These are phyloP conservation scores for Serranus cabrilla DNA, from an alignment of 2,797 vertebrate genomes.

Conservation along the genomic window DNA sequence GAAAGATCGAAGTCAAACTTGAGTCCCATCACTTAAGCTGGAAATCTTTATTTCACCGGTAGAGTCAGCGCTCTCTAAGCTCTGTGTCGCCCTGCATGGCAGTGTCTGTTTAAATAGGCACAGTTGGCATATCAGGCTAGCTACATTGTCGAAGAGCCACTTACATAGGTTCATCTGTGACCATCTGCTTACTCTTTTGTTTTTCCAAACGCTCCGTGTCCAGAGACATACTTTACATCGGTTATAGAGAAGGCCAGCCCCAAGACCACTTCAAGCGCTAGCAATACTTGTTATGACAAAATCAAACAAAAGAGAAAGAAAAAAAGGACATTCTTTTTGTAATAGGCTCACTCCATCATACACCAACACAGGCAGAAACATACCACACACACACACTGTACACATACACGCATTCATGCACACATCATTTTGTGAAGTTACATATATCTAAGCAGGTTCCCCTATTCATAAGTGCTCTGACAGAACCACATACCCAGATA, in stretches of 20 bases:
- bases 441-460: conserved; percentile 84
- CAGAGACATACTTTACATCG: conserved; percentile 67
- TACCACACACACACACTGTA: conserved; percentile 63
- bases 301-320: conserved; percentile 66
- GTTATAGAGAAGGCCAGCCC: conserved; percentile 67
- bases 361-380: conserved; percentile 68
- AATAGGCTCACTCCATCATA: conserved; percentile 74
- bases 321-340: conserved; percentile 78
- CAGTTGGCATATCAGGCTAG: conserved; percentile 88
- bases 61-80: conserved; percentile 70
- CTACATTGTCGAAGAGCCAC: conserved; percentile 85
- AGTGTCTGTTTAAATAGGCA: conserved; percentile 87
- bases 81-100: conserved; percentile 78
- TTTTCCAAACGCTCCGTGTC: conserved; percentile 55
- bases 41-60: conserved; percentile 67
- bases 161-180: conserved; percentile 79
- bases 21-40: conserved; percentile 53
- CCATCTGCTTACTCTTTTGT: conserved; percentile 52
- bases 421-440: conserved; percentile 80
- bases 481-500: conserved; percentile 81
- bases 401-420: conserved; percentile 70
- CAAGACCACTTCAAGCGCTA: conserved; percentile 70
- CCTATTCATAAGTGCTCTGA: conserved; percentile 87
- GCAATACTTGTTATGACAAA: conserved; percentile 71
- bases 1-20: conserved; percentile 52